phyloP scores from a whole-genome alignment of 2,113 vertebrate genomes.

The Pollimyrus isidori region DNA sequence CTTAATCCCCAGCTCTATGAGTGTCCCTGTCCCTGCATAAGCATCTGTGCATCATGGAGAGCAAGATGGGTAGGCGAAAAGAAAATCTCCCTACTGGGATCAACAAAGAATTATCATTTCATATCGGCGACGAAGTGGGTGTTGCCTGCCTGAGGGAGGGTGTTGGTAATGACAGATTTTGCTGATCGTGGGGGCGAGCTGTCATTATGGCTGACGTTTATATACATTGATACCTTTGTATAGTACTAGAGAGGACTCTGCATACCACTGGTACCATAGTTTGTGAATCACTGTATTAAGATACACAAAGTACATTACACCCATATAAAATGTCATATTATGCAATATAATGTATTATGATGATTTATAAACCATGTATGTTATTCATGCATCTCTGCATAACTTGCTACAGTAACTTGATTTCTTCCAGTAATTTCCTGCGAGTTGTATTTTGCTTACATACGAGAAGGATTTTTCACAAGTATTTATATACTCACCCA shows the following conservation, averaged over 20 bases:
- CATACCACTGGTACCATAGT: background rate
- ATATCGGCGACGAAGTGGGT: background rate
- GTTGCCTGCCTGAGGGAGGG: background rate
- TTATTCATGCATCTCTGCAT: background rate
- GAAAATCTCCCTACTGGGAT: background rate
- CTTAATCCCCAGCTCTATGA: background rate
- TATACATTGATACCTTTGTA: background rate
- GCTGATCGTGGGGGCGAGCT: background rate
- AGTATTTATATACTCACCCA: background rate
- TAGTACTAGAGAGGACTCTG: background rate
- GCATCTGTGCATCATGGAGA: background rate
- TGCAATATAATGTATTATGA: background rate
- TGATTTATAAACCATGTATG: background rate
- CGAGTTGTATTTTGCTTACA: background rate
- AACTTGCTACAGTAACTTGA: background rate
- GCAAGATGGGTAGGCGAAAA: background rate
- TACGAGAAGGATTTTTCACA: background rate
- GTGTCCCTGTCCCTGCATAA: background rate
- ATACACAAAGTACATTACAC: background rate
- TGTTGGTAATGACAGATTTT: background rate
- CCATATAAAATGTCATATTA: background rate
- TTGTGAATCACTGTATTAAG: background rate
- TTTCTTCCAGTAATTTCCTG: background rate
- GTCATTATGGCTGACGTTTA: background rate
- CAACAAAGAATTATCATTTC: background rate